Percentiles rank a stretch among this genome's conserved stretches.
Evolutionary conservation across 2,797 vertebrate genomes (phyloP).

Genomic region (Kryptopterus vitreolus): DNA sequence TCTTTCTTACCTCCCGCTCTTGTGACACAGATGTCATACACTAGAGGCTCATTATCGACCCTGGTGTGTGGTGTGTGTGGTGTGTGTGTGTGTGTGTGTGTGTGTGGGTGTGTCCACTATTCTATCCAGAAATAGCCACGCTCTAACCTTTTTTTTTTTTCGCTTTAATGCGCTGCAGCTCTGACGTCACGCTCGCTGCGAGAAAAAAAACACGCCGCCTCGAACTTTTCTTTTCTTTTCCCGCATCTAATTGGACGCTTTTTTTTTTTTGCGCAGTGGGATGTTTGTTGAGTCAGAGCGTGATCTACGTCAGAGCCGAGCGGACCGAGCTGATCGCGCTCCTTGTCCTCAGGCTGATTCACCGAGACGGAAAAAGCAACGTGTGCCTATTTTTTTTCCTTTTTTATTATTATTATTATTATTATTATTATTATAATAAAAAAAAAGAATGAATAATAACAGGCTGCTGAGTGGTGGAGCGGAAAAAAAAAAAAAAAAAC

Average conservation of each 20-base stretch:
- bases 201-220: constrained; percentile 15
- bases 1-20: constrained; percentile 19
- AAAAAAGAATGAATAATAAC: background rate
- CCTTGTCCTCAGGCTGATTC: constrained; percentile 22
- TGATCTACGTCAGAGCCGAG: constrained; percentile 29
- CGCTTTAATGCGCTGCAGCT: no score
- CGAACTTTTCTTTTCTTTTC: constrained; percentile 31
- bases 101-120: background rate
- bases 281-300: constrained; percentile 41
- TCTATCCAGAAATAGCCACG: constrained; percentile 26
- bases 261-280: background rate
- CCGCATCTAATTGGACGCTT: background rate
- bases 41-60: constrained; percentile 25
- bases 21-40: no score
- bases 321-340: background rate
- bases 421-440: no score
- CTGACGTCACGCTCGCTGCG: constrained; percentile 39
- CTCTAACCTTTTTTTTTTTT: no score
- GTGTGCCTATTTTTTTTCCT: background rate
- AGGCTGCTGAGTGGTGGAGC: background rate
- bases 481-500: background rate
- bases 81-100: background rate
- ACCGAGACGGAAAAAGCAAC: constrained; percentile 9
- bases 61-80: background rate
- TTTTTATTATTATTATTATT: no score